Evolutionary conservation across 2,888 invertebrate genomes (phyloP).

Genomic region (Drosophila rellima): DNA sequence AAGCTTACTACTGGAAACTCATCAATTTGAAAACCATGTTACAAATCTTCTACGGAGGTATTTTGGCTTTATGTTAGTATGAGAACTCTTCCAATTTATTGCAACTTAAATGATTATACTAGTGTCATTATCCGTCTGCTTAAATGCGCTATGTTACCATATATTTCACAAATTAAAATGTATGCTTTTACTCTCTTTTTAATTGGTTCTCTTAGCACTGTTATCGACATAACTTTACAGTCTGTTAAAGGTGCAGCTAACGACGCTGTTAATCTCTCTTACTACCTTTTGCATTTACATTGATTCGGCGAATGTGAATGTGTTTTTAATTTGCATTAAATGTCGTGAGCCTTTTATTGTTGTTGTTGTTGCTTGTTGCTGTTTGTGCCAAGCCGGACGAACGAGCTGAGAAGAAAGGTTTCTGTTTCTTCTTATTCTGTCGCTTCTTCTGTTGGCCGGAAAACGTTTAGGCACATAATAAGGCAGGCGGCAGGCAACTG

Average conservation of each 20-base stretch:
- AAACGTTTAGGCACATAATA: constrained; percentile 75
- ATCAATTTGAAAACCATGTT: constrained; percentile 23
- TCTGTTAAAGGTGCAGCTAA: constrained; percentile 1
- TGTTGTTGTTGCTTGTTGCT: constrained; percentile 2
- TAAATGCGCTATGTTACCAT: neutral
- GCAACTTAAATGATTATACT: neutral
- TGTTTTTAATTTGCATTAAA: constrained; percentile 20
- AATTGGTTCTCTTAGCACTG: neutral
- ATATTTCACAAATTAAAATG: neutral
- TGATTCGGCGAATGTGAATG: constrained; percentile 5
- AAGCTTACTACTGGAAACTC: constrained; percentile 34
- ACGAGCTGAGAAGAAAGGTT: constrained; percentile 50
- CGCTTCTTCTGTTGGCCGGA: constrained; percentile 65
- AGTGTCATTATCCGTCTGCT: neutral
- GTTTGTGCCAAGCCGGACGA: constrained; percentile 70
- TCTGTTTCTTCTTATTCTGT: constrained; percentile 21
- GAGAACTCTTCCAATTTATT: constrained; percentile 4
- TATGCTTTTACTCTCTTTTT: neutral
- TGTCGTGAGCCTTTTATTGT: constrained; percentile 15
- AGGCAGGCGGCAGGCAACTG: constrained; percentile 31
- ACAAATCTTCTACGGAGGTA: constrained; percentile 21
- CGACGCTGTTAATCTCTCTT: neutral
- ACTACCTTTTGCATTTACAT: neutral
- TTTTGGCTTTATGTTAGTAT: constrained; percentile 3
- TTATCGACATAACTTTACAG: neutral